Evolutionary conservation across 1,140 invertebrate species (phyloP).

Genomic region (Eriosoma lanigerum): DNA sequence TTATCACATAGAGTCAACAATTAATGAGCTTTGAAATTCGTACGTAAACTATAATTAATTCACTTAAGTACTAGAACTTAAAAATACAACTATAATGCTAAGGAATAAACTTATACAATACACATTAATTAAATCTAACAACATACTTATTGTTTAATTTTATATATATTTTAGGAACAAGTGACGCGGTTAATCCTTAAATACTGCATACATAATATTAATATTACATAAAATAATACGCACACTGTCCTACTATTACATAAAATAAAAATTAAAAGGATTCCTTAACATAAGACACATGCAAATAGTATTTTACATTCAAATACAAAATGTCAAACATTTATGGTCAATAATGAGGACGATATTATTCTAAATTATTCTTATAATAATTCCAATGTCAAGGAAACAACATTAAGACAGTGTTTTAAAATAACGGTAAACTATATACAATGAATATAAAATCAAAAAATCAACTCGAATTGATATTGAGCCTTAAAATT

Average conservation of each 20-base stretch:
- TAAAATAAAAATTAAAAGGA: slow-evolving; percentile 33
- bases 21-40: slow-evolving; percentile 49
- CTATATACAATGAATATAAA: slow-evolving; percentile 20
- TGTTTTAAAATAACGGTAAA: background rate
- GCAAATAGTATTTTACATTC: slow-evolving; percentile 38
- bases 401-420: slow-evolving; percentile 45
- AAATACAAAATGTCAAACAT: slow-evolving; percentile 6
- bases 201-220: slow-evolving; percentile 51
- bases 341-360: slow-evolving; percentile 19
- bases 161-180: slow-evolving; percentile 46
- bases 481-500: slow-evolving; percentile 44
- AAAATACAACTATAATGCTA: slow-evolving; percentile 36
- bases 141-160: slow-evolving; percentile 5
- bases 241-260: slow-evolving; percentile 50
- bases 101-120: slow-evolving; percentile 7
- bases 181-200: slow-evolving; percentile 51
- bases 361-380: background rate
- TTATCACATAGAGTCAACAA: slow-evolving; percentile 45
- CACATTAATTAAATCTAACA: slow-evolving; percentile 12
- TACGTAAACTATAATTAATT: slow-evolving; percentile 26
- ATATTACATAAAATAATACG: slow-evolving; percentile 51
- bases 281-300: slow-evolving; percentile 43
- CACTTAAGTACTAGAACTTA: slow-evolving; percentile 42
- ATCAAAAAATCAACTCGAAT: slow-evolving; percentile 32
- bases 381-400: slow-evolving; percentile 31